Conservation (phyloP, 2,888 invertebrate species). For the Buathra laborator region DNA sequence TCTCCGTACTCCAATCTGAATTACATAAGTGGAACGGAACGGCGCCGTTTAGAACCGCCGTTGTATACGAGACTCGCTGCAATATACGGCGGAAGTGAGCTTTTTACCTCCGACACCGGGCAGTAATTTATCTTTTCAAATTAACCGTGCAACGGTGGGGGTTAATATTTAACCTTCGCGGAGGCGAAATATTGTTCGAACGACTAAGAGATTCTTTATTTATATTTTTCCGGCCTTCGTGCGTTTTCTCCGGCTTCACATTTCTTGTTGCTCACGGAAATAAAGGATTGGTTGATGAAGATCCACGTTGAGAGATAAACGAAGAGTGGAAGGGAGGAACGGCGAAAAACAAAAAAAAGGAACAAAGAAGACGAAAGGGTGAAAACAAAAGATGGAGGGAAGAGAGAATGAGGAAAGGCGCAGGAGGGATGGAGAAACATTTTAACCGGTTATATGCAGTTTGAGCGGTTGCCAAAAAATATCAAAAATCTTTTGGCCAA, state of each 20-base stretch:
- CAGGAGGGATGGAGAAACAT: slow-evolving; percentile 77
- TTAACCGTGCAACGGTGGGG: slow-evolving; percentile 1
- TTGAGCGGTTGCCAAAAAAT: slow-evolving; percentile 82
- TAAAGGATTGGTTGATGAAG: slow-evolving; percentile 39
- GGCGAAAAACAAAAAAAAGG: neutral
- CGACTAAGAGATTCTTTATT: slow-evolving; percentile 14
- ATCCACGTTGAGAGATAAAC: slow-evolving; percentile 52
- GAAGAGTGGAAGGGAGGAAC: slow-evolving; percentile 33
- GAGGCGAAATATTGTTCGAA: neutral
- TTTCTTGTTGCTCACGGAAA: slow-evolving; percentile 27
- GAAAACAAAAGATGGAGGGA: slow-evolving; percentile 34
- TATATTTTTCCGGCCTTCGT: neutral
- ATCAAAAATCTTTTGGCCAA: slow-evolving; percentile 81
- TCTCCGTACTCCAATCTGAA: slow-evolving; percentile 8
- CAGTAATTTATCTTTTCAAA: slow-evolving; percentile 11
- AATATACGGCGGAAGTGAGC: neutral
- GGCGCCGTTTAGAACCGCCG: neutral
- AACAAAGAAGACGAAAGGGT: neutral
- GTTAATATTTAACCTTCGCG: slow-evolving; percentile 14
- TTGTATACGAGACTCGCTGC: neutral
- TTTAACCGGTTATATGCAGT: slow-evolving; percentile 80
- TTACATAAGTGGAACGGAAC: neutral
- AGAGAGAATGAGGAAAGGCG: slow-evolving; percentile 50
- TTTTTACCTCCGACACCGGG: neutral
- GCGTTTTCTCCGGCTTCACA: neutral